A percentile compares a stretch with the other conserved stretches of the same genome.
phyloP scores from a whole-genome alignment of 2,113 vertebrate species.

The Chlamydotis undulata region DNA sequence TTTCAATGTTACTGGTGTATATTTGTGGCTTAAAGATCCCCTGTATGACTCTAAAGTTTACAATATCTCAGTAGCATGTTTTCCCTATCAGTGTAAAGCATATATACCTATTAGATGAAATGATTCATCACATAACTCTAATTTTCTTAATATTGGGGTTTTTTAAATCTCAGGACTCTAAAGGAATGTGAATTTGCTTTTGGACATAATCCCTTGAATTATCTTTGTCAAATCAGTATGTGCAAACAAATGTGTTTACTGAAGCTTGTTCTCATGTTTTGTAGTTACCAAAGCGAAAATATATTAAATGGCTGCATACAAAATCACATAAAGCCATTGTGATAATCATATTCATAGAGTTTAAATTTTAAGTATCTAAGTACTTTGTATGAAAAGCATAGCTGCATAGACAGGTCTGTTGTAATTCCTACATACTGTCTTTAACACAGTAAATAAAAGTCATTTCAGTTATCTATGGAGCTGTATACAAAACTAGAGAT shows the following conservation, averaged over 20 bases:
- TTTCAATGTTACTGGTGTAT: accelerated
- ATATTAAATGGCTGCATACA: background rate
- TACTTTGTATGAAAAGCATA: background rate
- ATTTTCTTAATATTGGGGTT: too few relatives aligned
- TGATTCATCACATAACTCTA: background rate
- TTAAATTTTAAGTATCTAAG: background rate
- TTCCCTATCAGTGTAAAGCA: background rate
- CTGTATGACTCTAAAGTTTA: background rate
- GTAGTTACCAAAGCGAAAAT: background rate
- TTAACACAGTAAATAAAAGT: background rate
- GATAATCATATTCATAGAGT: constrained; percentile 1
- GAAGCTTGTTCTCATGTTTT: background rate
- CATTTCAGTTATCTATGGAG: background rate
- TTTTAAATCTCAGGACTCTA: background rate
- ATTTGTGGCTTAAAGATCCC: background rate
- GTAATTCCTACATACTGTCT: background rate
- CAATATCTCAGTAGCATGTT: accelerated
- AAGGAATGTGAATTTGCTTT: background rate
- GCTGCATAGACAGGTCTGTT: background rate
- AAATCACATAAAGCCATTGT: background rate
- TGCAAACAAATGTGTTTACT: constrained; percentile 1
- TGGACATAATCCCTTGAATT: background rate
- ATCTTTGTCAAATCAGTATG: background rate
- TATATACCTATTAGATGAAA: accelerated
- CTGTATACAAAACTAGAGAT: background rate